Evolutionary conservation across 2,797 vertebrate genomes (phyloP).

Genomic region (Paguma larvata): DNA sequence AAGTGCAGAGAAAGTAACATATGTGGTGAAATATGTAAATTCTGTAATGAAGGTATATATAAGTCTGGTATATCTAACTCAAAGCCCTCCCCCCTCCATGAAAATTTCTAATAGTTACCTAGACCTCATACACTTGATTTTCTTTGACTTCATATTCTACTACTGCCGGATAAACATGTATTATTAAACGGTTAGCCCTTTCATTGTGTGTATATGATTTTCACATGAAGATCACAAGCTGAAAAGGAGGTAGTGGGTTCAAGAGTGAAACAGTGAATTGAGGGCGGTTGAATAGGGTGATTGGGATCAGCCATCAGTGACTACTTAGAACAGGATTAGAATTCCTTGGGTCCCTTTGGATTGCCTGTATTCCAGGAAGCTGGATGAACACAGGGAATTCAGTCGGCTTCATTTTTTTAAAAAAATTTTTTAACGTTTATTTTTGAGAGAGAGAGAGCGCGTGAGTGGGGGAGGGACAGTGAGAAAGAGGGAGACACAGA

Average conservation of each 20-base stretch:
- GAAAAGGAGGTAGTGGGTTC: not conserved
- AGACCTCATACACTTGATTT: not conserved
- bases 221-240: not conserved
- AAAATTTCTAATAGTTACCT: not conserved
- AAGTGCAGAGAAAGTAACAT: not conserved
- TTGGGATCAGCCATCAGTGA: too few relatives aligned
- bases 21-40: not conserved
- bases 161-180: not conserved
- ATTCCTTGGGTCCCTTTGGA: not conserved
- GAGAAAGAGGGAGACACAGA: too few relatives aligned
- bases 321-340: not conserved
- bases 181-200: not conserved
- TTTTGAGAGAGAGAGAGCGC: too few relatives aligned
- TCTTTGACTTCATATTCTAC: not conserved
- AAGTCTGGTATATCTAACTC: not conserved
- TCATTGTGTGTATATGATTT: too few relatives aligned
- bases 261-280: not conserved
- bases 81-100: not conserved
- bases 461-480: too few relatives aligned
- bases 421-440: too few relatives aligned
- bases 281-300: accelerated
- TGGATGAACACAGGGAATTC: not conserved
- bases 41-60: not conserved
- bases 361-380: too few relatives aligned
- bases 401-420: not conserved